Conservation (phyloP, 2,888 invertebrate species). For the Aleiodes leptofemur region DNA sequence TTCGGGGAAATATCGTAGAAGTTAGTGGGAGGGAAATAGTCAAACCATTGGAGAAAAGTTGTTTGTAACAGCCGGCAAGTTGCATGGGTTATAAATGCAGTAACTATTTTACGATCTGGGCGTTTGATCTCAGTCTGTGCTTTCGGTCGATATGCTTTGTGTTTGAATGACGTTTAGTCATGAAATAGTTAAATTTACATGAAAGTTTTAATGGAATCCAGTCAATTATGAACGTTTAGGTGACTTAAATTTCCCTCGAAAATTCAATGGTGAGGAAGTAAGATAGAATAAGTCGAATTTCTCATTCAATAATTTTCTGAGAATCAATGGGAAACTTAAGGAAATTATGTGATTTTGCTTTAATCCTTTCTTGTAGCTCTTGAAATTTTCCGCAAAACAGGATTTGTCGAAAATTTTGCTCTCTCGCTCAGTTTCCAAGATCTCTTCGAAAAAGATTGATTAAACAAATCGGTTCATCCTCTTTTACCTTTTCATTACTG, state of each 20-base stretch:
- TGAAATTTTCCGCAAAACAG: too few species aligned
- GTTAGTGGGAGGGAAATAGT: slow-evolving; percentile 41
- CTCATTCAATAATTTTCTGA: not conserved
- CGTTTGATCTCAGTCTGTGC: slow-evolving; percentile 60
- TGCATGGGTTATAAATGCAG: slow-evolving; percentile 7
- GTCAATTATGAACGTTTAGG: not conserved
- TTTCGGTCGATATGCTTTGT: slow-evolving; percentile 25
- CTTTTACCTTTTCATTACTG: too few species aligned
- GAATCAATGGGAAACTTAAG: too few species aligned
- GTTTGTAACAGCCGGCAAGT: slow-evolving; percentile 29
- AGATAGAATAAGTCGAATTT: not conserved
- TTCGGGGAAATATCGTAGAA: slow-evolving; percentile 33
- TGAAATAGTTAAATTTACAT: slow-evolving; percentile 9
- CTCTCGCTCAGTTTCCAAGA: too few species aligned
- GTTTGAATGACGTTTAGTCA: slow-evolving; percentile 63
- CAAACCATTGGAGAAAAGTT: slow-evolving; percentile 31
- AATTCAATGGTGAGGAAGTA: not conserved
- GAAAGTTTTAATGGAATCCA: not conserved
- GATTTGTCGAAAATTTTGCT: too few species aligned
- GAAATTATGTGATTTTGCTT: too few species aligned
- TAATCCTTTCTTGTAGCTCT: too few species aligned
- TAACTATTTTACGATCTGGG: slow-evolving; percentile 53
- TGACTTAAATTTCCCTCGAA: not conserved
- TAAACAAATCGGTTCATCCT: too few species aligned
- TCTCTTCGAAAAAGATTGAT: too few species aligned